These are phyloP conservation scores for Aegotheles bennettii DNA, from an alignment of 2,113 vertebrate species.

Conservation along the genomic window DNA sequence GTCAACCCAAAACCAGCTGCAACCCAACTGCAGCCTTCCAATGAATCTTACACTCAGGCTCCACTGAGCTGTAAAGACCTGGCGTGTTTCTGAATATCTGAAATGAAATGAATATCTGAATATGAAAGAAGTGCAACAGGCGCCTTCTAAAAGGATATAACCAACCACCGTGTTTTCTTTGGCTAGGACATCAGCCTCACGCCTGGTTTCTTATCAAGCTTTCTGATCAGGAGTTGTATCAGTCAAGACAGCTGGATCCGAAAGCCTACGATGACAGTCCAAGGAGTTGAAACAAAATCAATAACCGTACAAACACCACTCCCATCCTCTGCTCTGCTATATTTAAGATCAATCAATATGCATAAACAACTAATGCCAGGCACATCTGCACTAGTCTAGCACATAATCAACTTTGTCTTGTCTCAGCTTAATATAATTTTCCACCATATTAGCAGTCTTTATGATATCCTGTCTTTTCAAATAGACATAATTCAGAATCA, in stretches of 20 bases:
- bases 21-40: neutral
- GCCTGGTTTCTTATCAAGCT: neutral
- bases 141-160: neutral
- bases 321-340: slow-evolving; percentile 1
- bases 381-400: slow-evolving; percentile 38
- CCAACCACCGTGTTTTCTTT: neutral
- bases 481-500: slow-evolving; percentile 49
- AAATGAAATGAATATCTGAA: no score
- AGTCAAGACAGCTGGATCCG: neutral
- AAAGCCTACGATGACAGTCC: neutral
- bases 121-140: neutral
- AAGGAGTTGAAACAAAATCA: slow-evolving; percentile 39
- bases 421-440: slow-evolving; percentile 68
- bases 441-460: slow-evolving; percentile 66
- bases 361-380: slow-evolving; percentile 24
- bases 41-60: neutral
- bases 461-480: slow-evolving; percentile 60
- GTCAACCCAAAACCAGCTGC: neutral
- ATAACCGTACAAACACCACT: slow-evolving; percentile 9
- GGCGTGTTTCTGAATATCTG: neutral
- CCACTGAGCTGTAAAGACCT: neutral
- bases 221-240: neutral
- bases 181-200: neutral
- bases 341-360: slow-evolving; percentile 60
- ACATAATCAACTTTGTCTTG: slow-evolving; percentile 67